These are phyloP conservation scores for Drosophila formosana DNA, from an alignment of 2,888 invertebrate genomes.

Conservation along the genomic window DNA sequence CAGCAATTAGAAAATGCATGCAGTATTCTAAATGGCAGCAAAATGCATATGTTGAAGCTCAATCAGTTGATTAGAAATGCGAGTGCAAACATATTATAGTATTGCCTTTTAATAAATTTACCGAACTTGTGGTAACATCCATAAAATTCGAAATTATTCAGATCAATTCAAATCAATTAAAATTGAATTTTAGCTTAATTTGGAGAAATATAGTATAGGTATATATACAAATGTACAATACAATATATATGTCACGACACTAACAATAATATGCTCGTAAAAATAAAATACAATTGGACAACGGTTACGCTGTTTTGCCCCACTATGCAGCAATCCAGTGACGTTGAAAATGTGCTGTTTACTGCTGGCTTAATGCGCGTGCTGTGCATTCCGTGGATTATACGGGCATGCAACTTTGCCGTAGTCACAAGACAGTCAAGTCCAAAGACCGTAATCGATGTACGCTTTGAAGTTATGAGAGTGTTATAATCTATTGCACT, in stretches of 20 bases:
- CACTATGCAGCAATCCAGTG: constrained; percentile 47
- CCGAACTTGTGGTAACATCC: too few relatives aligned
- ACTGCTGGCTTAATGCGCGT: constrained; percentile 63
- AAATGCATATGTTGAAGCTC: too few relatives aligned
- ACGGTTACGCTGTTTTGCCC: background rate
- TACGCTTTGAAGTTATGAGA: constrained; percentile 62
- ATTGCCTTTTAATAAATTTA: too few relatives aligned
- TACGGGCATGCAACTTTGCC: constrained; percentile 44
- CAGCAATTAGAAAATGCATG: constrained; percentile 1
- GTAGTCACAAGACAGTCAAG: constrained; percentile 46
- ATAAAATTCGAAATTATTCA: too few relatives aligned
- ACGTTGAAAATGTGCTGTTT: constrained; percentile 68
- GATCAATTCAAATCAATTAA: too few relatives aligned
- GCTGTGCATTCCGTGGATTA: constrained; percentile 57
- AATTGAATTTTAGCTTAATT: too few relatives aligned
- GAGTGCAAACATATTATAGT: too few relatives aligned
- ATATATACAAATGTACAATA: background rate
- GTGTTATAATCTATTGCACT: constrained; percentile 76
- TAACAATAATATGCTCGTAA: background rate
- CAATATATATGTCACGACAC: too few relatives aligned
- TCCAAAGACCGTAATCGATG: constrained; percentile 60
- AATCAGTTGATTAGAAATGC: too few relatives aligned
- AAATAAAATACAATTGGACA: background rate
- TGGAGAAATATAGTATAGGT: too few relatives aligned
- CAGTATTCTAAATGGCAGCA: too few relatives aligned